These are phyloP conservation scores for Decapterus maruadsi DNA, from an alignment of 2,797 vertebrate species.

Conservation along the genomic window DNA sequence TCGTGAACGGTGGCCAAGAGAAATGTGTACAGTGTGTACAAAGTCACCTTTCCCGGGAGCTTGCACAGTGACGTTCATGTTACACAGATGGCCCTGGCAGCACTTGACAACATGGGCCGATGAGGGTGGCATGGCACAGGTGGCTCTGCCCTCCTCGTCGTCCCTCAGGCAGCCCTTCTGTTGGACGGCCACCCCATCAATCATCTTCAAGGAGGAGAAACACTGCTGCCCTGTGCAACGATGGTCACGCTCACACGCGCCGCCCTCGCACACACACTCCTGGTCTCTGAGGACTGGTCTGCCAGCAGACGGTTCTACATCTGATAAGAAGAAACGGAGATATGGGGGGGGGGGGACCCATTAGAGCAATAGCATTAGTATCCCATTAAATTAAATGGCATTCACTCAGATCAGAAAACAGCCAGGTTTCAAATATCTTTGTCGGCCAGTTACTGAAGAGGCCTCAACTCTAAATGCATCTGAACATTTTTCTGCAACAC, in stretches of 20 bases:
- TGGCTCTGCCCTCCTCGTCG: conserved; percentile 92
- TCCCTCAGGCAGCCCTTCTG: conserved; percentile 97
- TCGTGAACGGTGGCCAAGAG: conserved; percentile 41
- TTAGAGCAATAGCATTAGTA: conserved; percentile 68
- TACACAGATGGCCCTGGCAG: conserved; percentile 97
- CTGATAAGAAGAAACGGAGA: conserved; percentile 79
- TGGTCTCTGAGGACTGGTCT: conserved; percentile 85
- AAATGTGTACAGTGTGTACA: conserved; percentile 56
- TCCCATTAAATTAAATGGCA: conserved; percentile 72
- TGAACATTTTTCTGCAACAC: conserved; percentile 11
- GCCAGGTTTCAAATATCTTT: conserved; percentile 22
- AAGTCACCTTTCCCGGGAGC: conserved; percentile 90
- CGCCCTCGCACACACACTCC: conserved; percentile 93
- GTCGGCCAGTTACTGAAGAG: not conserved
- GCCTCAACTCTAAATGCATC: conserved; percentile 9
- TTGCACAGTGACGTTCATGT: conserved; percentile 94
- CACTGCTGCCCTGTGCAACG: conserved; percentile 94
- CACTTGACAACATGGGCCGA: conserved; percentile 91
- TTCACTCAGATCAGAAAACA: conserved; percentile 66
- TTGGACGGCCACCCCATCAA: conserved; percentile 88
- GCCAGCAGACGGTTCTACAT: conserved; percentile 86
- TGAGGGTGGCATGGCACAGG: conserved; percentile 91
- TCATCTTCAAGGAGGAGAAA: conserved; percentile 92
- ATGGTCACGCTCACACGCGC: conserved; percentile 85
- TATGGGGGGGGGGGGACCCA: conserved; percentile 47